Evolutionary conservation across 2,888 invertebrate genomes (phyloP).

Genomic region (Cetonia aurata): DNA sequence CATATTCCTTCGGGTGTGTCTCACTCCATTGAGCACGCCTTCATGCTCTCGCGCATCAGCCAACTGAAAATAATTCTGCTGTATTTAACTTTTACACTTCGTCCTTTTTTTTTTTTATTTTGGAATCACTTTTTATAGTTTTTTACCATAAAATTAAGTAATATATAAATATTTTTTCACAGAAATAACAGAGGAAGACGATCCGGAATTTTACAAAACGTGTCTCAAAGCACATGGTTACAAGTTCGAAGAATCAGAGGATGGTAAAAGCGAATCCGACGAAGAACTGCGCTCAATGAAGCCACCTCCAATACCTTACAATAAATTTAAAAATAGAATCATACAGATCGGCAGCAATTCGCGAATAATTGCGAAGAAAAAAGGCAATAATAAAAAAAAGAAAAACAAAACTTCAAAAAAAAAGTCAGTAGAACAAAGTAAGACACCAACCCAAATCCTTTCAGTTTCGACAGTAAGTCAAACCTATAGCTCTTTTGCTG

Average conservation of each 20-base stretch:
- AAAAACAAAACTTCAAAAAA: no score
- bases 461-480: no score
- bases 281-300: constrained; percentile 24
- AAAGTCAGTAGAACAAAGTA: no score
- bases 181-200: not conserved
- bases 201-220: not conserved
- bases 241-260: constrained; percentile 16
- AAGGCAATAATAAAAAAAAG: not conserved
- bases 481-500: no score
- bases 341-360: not conserved
- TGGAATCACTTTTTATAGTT: not conserved
- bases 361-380: not conserved
- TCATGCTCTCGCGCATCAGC: no score
- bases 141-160: no score
- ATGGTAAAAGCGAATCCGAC: constrained; percentile 28
- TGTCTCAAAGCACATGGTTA: constrained; percentile 10
- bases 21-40: no score
- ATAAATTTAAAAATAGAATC: constrained; percentile 15
- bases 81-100: no score
- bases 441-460: no score
- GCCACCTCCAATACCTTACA: constrained; percentile 22
- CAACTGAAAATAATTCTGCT: no score
- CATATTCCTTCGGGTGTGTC: no score
- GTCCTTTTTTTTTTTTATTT: no score
- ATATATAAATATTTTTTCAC: not conserved